A percentile compares a stretch with the other conserved stretches of the same genome.
Evolutionary conservation across 2,888 invertebrate genomes (phyloP).

Genomic region (Chrysopilus asiliformis): DNA sequence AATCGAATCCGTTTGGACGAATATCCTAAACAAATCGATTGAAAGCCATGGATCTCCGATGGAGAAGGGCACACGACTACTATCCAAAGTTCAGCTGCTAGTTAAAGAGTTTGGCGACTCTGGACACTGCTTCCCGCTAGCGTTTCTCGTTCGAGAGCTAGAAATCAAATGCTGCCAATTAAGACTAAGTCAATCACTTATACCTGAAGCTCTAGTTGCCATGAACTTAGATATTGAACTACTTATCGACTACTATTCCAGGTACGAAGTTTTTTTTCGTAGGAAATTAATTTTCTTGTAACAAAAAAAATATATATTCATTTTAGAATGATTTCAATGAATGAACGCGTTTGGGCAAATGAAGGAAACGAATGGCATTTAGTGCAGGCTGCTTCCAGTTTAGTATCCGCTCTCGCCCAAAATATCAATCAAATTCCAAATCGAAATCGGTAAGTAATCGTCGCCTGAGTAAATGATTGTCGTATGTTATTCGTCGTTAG

Average conservation of each 20-base stretch:
- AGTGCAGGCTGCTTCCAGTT: conserved; percentile 57
- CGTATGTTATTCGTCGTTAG: no score
- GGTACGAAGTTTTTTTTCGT: no score
- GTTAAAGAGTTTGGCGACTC: conserved; percentile 67
- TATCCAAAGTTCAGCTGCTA: conserved; percentile 62
- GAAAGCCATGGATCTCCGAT: conserved; percentile 32
- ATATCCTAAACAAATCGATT: conserved; percentile 44
- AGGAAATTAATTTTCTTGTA: no score
- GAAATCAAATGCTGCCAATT: conserved; percentile 65
- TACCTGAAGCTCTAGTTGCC: conserved; percentile 60
- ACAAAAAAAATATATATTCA: no score
- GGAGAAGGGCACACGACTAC: conserved; percentile 52
- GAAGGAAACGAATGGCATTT: conserved; percentile 78
- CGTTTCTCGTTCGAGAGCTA: conserved; percentile 63
- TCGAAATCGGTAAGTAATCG: conserved; percentile 26
- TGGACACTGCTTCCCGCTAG: conserved; percentile 81
- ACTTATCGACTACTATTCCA: conserved; percentile 68
- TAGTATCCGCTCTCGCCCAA: conserved; percentile 56
- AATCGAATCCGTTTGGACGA: conserved; percentile 84
- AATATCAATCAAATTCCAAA: conserved; percentile 45
- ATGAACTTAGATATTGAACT: conserved; percentile 65
- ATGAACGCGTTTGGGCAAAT: conserved; percentile 75
- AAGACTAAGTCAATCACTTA: conserved; percentile 56
- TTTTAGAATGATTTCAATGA: conserved; percentile 57
- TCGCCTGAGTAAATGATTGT: no score